Evolutionary conservation across 2,888 invertebrate species (phyloP), one percentile per base, ranked within the genome.

Genomic region (Taenaris catops): DNA sequence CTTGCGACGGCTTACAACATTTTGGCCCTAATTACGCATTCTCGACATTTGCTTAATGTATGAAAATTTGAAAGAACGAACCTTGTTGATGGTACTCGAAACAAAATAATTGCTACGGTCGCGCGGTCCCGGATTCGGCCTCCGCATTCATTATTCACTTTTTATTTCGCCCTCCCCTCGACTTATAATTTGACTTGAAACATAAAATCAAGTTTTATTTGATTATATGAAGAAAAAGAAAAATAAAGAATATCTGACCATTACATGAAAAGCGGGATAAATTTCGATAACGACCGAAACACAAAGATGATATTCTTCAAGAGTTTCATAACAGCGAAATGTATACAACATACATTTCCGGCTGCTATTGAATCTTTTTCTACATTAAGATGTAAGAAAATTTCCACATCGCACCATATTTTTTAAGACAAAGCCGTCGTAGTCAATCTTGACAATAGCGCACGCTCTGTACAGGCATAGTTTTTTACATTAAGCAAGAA

Each of bases 151-250:
- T 84, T 86, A 86, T 84, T 84, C 83, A 83, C 83, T 80, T 86
- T 83, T 81, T 81, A 80, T 83, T 84, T 76, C 67, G 57, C 70
- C 74, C 74, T 73, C 80, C 79, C 74, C 74, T 78, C 64, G 67
- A 75, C 79, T 83, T 84, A 81, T 83, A 83, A 86, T 84, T 83
- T 84, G 81, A 81, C 78, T 83, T 64, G 74, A 79, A 84, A 83
- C 81, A 83, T 83, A 83, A 83, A 84, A 84, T 84, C 81, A 81
- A 81, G 81, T 84, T 84, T 80, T 80, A 83, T 83, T 83, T 81
- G 75, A 83, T 84, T 81, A 78, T 68, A 61, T 71, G 71, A 63
- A 69, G 63, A 67, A 71, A 73, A 25, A 71, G 70, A 66, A 72
- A 73, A 55, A 65, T 68, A 68, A 49, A 67, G 73, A 69, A 74